Conservation (phyloP, 2,888 invertebrate genomes). For the Philopedon plagiatum region DNA sequence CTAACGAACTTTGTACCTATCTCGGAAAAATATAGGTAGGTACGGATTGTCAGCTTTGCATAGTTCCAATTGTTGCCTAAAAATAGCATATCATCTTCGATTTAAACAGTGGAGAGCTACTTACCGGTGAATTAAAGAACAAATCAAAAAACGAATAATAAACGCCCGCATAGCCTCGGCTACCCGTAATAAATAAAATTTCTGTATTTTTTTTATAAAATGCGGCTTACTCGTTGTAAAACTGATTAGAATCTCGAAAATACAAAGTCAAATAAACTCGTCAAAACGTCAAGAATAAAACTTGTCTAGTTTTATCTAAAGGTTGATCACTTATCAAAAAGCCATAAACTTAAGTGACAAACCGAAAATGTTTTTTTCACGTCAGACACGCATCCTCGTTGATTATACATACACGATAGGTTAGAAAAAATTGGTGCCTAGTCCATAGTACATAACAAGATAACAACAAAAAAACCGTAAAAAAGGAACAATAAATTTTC, state of each 20-base stretch:
- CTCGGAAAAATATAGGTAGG: too few relatives aligned
- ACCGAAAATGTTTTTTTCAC: neutral
- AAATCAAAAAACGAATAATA: too few relatives aligned
- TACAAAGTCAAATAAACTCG: slow-evolving; percentile 10
- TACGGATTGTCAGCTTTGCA: too few relatives aligned
- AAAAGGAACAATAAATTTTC: neutral
- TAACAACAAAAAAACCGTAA: neutral
- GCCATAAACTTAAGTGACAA: slow-evolving; percentile 30
- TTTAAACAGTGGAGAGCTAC: too few relatives aligned
- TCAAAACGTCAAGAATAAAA: slow-evolving; percentile 8
- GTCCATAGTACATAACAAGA: neutral
- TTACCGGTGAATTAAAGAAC: too few relatives aligned
- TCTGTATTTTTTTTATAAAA: too few relatives aligned
- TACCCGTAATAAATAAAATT: too few relatives aligned
- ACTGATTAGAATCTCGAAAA: slow-evolving; percentile 3
- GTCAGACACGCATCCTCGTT: neutral
- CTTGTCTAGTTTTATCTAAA: slow-evolving; percentile 16
- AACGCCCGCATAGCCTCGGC: too few relatives aligned
- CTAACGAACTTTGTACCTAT: too few relatives aligned
- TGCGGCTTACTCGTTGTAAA: neutral
- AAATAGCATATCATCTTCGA: too few relatives aligned
- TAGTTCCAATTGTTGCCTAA: too few relatives aligned
- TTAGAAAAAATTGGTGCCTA: neutral
- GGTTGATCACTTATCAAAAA: slow-evolving; percentile 37
- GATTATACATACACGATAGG: neutral